Base-by-base conservation (phyloP, 2,888 invertebrate genomes). In the Caenorhabditis angaria region DNA sequence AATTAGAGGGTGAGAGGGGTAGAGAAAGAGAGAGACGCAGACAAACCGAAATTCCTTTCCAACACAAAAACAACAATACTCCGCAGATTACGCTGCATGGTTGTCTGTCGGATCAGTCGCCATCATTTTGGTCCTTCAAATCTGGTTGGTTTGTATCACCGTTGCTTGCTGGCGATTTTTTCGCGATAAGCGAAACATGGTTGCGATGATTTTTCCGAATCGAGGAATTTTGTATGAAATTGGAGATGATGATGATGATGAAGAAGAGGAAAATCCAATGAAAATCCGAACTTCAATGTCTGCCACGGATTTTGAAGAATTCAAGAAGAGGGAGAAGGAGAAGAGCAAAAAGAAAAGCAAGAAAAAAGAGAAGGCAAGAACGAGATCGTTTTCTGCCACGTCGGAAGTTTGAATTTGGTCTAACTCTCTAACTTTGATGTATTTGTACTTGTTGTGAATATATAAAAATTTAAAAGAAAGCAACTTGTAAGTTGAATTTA, bases 71-170 rank as follows among this genome's bases (percentile, higher is more conserved):
- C n/a, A 35, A n/a, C n/a, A n/a, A n/a, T n/a, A n/a, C 18, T 51
- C 22, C 70, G 22, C 65, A 82, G 82, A 70, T 59, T 80, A 77
- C 53, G 66, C 77, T 28, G 77, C 81, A 1, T 82, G 81, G 78
- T 70, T 82, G 10, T 70, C 80, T 65, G 76, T 78, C 35, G 78
- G 78, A 18, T 74, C 81, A 24, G 79, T 76, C 35, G 71, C 78
- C 29, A 76, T 73, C n/a, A 76, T 82, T 18, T 67, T 82, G 28
- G 69, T 74, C 24, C 65, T 84, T 4, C 84, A 84, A 65, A 68
- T 83, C 18, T 84, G 84, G 84, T 72, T 84, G 32, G 82, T 83
- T 55, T 76, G 72, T 53, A 82, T 84, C 32, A 83, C 83, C 22
- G 73, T 84, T 48, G 75, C 78, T 6, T 84, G 84, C 59, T 84